phyloP scores from a whole-genome alignment of 2,888 invertebrate genomes.

The Drosophila mulleri region DNA sequence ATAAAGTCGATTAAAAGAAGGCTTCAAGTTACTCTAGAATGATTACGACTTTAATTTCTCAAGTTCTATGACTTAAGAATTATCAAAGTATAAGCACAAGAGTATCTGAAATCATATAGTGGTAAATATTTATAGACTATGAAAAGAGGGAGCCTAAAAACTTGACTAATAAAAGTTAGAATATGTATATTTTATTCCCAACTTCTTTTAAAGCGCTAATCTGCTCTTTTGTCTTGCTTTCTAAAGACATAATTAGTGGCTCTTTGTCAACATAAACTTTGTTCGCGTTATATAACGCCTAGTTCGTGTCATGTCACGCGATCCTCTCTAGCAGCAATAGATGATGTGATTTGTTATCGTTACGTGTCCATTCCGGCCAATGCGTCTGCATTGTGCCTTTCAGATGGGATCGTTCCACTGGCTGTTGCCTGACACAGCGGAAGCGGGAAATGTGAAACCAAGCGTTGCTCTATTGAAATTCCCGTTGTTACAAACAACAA shows the following conservation, averaged over 20 bases:
- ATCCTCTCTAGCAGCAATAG: constrained; percentile 3
- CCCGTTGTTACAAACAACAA: constrained; percentile 29
- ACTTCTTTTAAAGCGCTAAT: too few relatives aligned
- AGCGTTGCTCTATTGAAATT: constrained; percentile 65
- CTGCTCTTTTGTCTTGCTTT: neutral
- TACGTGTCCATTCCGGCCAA: constrained; percentile 26
- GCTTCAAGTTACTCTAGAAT: neutral
- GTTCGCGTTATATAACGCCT: neutral
- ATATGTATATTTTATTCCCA: neutral
- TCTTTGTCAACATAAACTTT: neutral
- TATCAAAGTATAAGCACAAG: neutral
- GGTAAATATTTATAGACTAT: too few relatives aligned
- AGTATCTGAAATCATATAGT: neutral
- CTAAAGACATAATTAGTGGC: neutral
- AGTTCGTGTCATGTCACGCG: constrained; percentile 30
- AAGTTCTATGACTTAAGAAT: neutral
- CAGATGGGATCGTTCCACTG: constrained; percentile 48
- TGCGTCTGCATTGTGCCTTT: constrained; percentile 30
- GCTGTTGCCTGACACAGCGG: constrained; percentile 57
- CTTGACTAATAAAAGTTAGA: neutral
- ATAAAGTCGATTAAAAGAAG: neutral
- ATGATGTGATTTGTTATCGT: constrained; percentile 23
- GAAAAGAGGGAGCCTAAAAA: too few relatives aligned
- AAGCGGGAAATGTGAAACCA: constrained; percentile 82
- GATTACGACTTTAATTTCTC: too few relatives aligned